A percentile compares a stretch with the other conserved stretches of the same genome.
phyloP scores from a whole-genome alignment of 2,797 vertebrate species.

The Discoglossus pictus region DNA sequence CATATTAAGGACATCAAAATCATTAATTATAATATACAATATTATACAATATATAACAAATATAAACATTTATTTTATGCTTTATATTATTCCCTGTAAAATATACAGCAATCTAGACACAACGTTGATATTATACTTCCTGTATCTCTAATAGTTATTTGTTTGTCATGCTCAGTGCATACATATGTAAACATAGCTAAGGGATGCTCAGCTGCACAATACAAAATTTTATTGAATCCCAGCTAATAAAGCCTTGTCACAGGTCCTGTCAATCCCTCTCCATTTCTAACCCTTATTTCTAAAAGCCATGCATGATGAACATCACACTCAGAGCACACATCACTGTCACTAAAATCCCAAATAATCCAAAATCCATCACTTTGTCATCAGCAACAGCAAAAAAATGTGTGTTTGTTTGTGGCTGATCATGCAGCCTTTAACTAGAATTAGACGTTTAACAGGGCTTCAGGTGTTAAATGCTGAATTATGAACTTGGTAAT shows the following conservation, averaged over 20 bases:
- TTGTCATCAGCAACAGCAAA: constrained; percentile 48
- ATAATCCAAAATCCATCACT: constrained; percentile 54
- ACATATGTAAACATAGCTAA: constrained; percentile 23
- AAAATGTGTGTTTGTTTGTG: constrained; percentile 26
- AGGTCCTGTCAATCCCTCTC: constrained; percentile 15
- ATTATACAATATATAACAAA: too few relatives aligned
- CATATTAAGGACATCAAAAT: too few relatives aligned
- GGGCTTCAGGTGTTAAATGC: not conserved
- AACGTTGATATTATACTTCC: too few relatives aligned
- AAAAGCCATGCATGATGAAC: constrained; percentile 41
- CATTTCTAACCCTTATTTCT: constrained; percentile 37
- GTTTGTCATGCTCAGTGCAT: constrained; percentile 21
- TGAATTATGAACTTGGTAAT: not conserved
- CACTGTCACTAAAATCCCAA: constrained; percentile 51
- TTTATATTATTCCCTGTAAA: too few relatives aligned
- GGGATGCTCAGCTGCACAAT: constrained; percentile 21
- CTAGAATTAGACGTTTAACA: not conserved
- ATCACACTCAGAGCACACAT: too few relatives aligned
- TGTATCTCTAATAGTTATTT: constrained; percentile 25
- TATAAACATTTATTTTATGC: too few relatives aligned
- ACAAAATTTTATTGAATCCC: constrained; percentile 31
- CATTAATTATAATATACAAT: too few relatives aligned
- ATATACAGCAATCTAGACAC: too few relatives aligned
- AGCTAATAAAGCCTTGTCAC: constrained; percentile 43
- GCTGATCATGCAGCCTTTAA: not conserved